These are phyloP conservation scores for Danio jaintianensis DNA, from an alignment of 2,797 vertebrate species.

Conservation along the genomic window DNA sequence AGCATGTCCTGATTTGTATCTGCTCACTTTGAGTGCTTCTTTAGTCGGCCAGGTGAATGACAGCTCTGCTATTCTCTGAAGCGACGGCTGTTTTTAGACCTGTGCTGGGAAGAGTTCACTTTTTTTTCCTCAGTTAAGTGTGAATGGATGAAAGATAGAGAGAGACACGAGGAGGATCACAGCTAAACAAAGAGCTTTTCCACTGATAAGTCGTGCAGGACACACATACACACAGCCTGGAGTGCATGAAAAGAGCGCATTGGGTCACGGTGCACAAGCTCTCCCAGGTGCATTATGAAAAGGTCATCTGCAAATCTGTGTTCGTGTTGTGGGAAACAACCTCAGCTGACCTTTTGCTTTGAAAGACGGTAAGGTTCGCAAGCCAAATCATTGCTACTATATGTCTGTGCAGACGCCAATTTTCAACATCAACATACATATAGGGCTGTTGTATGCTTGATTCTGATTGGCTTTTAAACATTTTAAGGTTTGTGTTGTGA, in stretches of 20 bases:
- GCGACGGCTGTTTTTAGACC: conserved; percentile 1
- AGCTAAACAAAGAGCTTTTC: conserved; percentile 8
- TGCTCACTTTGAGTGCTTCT: conserved; percentile 31
- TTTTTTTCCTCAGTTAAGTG: conserved; percentile 14
- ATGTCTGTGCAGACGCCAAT: background rate
- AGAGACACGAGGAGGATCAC: background rate
- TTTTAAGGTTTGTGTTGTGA: too few relatives aligned
- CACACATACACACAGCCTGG: background rate
- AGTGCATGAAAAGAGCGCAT: background rate
- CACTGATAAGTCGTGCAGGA: conserved; percentile 5
- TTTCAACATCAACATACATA: too few relatives aligned
- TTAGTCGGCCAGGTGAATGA: conserved; percentile 36
- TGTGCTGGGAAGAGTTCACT: background rate
- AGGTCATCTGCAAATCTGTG: conserved; percentile 44
- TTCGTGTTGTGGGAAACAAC: conserved; percentile 17
- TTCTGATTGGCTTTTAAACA: too few relatives aligned
- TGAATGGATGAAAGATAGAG: background rate
- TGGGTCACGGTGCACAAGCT: conserved; percentile 1
- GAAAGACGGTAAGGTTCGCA: conserved; percentile 3
- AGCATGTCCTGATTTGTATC: conserved; percentile 46
- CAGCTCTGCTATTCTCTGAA: conserved; percentile 36
- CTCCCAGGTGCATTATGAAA: conserved; percentile 34
- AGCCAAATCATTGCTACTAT: background rate
- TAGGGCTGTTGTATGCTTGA: too few relatives aligned
- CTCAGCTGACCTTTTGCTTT: conserved; percentile 24